Conservation (phyloP, 2,797 vertebrate species). For the Mastacembelus armatus region DNA sequence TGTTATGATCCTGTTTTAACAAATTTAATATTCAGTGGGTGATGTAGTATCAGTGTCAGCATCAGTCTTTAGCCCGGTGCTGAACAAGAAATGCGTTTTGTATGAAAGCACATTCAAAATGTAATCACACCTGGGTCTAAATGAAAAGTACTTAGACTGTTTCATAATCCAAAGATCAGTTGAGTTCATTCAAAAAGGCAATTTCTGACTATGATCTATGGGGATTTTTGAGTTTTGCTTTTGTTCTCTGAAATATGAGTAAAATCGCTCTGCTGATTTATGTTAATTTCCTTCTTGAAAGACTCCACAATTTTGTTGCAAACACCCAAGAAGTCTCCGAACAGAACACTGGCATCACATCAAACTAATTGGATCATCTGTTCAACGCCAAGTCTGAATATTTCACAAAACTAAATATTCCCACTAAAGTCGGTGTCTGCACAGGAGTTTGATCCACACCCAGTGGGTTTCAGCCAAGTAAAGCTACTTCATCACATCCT, state of each 20-base stretch:
- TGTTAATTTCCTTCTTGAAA: constrained; percentile 13
- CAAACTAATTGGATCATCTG: constrained; percentile 16
- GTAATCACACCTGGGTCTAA: not conserved
- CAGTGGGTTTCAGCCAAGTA: not conserved
- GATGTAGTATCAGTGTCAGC: constrained; percentile 9
- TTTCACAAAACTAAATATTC: constrained; percentile 2
- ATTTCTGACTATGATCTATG: not conserved
- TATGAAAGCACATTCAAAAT: constrained; percentile 7
- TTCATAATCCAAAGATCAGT: constrained; percentile 7
- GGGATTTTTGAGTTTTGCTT: too few relatives aligned
- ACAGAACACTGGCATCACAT: not conserved
- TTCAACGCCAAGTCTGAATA: constrained; percentile 16
- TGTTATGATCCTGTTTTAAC: constrained; percentile 4
- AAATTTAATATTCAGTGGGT: constrained; percentile 2
- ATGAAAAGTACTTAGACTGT: constrained; percentile 1
- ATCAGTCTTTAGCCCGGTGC: too few relatives aligned
- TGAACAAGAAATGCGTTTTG: too few relatives aligned
- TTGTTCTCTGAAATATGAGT: constrained; percentile 1
- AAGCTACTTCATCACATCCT: not conserved
- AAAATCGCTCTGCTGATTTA: constrained; percentile 16
- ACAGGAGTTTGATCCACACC: not conserved
- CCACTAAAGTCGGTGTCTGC: not conserved
- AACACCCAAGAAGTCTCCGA: not conserved
- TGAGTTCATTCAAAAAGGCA: constrained; percentile 5
- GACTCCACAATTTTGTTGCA: not conserved